phyloP scores from a whole-genome alignment of 2,113 vertebrate species.

The Nanorana parkeri region DNA sequence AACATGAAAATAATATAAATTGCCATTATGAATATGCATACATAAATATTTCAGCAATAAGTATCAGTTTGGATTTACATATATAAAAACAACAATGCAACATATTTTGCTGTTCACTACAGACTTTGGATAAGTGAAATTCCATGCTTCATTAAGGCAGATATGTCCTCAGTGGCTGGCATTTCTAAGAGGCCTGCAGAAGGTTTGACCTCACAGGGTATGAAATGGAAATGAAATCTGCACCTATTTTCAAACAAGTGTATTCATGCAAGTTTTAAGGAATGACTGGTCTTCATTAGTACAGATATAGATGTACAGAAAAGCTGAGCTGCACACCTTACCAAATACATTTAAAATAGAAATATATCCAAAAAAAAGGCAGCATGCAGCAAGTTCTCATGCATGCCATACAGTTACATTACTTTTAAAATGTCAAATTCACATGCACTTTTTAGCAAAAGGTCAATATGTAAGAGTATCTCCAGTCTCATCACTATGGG shows the following conservation, averaged over 20 bases:
- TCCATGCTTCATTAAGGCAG: neutral
- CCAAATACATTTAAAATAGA: too few species aligned
- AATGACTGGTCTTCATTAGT: neutral
- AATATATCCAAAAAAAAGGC: neutral
- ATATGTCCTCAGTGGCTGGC: conserved; percentile 37
- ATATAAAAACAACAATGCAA: neutral
- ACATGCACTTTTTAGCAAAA: too few species aligned
- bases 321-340: neutral
- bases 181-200: conserved; percentile 53
- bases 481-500: too few species aligned
- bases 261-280: neutral
- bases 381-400: conserved; percentile 9
- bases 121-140: neutral
- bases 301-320: neutral
- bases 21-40: neutral
- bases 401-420: neutral
- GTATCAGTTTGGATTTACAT: neutral
- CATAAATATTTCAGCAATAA: neutral
- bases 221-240: conserved; percentile 20
- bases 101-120: neutral
- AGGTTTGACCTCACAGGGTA: conserved; percentile 5
- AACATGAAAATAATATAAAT: neutral
- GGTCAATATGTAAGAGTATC: too few species aligned
- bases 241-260: neutral
- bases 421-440: too few species aligned